Evolutionary conservation across 53 echinoderm and acorn worm genomes (phyloP).

Genomic region (Echinarachnius parma): DNA sequence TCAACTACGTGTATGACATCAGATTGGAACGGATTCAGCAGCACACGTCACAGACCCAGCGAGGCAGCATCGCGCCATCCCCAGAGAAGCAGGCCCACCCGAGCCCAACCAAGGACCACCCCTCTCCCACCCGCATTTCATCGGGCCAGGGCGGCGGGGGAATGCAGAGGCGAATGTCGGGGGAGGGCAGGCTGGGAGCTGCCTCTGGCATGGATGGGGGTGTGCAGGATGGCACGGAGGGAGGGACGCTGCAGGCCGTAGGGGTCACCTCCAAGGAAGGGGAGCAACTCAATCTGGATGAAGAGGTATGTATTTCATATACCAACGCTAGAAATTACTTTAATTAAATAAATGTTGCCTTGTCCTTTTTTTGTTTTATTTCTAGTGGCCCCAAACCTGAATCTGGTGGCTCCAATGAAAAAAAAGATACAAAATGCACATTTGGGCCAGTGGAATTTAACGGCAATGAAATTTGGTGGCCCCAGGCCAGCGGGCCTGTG

Average conservation of each 20-base stretch:
- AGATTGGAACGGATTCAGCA: conserved; percentile 64
- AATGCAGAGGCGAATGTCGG: conserved; percentile 16
- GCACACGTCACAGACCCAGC: conserved; percentile 26
- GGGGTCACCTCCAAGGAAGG: conserved; percentile 92
- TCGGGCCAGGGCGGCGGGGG: conserved; percentile 30
- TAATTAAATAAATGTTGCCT: too few species aligned
- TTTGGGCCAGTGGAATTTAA: too few species aligned
- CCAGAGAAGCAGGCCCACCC: conserved; percentile 50
- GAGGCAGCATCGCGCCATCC: conserved; percentile 52
- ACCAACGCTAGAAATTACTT: too few species aligned
- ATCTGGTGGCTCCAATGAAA: too few species aligned
- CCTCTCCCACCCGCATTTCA: conserved; percentile 53
- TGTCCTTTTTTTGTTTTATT: too few species aligned
- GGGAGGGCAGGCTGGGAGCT: conserved; percentile 26
- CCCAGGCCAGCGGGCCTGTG: too few species aligned
- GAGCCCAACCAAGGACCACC: conserved; percentile 63
- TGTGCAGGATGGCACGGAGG: conserved; percentile 57
- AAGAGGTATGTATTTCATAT: too few species aligned
- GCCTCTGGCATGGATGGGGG: conserved; percentile 49
- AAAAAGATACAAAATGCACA: too few species aligned
- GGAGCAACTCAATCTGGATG: conserved; percentile 70
- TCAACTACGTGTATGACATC: conserved; percentile 93
- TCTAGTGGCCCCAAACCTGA: too few species aligned
- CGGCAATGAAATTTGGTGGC: too few species aligned
- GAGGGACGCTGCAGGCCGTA: conserved; percentile 69